Evolutionary conservation across 1,140 invertebrate species (phyloP).

Genomic region (Bombyx mandarina): DNA sequence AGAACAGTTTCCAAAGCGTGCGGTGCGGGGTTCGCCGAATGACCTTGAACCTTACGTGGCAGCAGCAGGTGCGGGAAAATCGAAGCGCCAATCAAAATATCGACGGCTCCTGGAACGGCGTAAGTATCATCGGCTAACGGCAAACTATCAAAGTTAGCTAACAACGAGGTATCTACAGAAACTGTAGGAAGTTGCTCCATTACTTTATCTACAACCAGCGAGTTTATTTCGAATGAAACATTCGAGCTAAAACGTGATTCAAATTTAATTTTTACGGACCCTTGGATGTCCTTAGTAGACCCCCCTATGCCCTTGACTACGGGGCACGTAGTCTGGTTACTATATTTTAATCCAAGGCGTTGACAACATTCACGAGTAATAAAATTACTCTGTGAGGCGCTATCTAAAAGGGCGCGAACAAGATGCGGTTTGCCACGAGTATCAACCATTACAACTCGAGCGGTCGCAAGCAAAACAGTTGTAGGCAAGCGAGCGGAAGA

Average conservation of each 20-base stretch:
- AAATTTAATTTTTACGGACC: conserved; percentile 12
- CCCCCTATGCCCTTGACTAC: conserved; percentile 16
- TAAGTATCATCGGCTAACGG: conserved; percentile 10
- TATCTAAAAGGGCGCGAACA: conserved; percentile 11
- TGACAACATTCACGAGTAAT: conserved; percentile 5
- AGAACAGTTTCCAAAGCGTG: conserved; percentile 16
- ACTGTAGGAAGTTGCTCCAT: conserved; percentile 12
- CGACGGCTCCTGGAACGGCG: conserved; percentile 10
- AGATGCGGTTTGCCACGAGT: not conserved
- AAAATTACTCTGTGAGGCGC: conserved; percentile 10
- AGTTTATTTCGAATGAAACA: conserved; percentile 11
- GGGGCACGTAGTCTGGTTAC: not conserved
- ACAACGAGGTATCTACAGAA: conserved; percentile 6
- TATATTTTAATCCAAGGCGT: conserved; percentile 2
- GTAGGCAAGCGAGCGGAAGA: not conserved
- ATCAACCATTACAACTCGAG: conserved; percentile 11
- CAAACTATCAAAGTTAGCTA: conserved; percentile 1
- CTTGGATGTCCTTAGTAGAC: conserved; percentile 5
- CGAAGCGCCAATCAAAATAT: conserved; percentile 16
- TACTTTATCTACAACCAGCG: conserved; percentile 13
- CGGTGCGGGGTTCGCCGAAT: conserved; percentile 4
- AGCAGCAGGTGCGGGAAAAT: conserved; percentile 19
- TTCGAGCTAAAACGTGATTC: conserved; percentile 9
- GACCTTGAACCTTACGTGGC: conserved; percentile 8
- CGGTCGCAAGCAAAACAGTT: conserved; percentile 10